These are phyloP conservation scores for Dryobates pubescens DNA, from an alignment of 2,797 vertebrate species.

Conservation along the genomic window DNA sequence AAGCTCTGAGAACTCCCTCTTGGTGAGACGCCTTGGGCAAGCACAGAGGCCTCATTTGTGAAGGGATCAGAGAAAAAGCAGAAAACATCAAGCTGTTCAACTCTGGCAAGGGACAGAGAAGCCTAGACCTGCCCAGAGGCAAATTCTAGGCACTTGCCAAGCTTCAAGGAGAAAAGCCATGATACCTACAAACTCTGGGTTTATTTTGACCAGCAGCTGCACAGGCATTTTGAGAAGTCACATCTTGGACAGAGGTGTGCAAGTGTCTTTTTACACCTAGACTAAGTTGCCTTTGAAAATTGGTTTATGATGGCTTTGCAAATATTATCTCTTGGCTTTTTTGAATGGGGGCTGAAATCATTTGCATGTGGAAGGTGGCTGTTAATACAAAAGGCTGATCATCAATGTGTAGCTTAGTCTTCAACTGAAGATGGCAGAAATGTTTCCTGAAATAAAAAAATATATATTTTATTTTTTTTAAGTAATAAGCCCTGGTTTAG, in stretches of 20 bases:
- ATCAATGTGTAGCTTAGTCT: constrained; percentile 10
- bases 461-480: background rate
- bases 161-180: background rate
- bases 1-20: background rate
- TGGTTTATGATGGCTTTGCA: background rate
- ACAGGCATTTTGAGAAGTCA: background rate
- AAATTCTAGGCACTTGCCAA: background rate
- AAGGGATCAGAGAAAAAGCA: background rate
- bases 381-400: background rate
- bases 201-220: background rate
- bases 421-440: constrained; percentile 39
- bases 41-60: background rate
- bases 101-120: background rate
- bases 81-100: background rate
- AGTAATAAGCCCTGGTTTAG: background rate
- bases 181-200: background rate
- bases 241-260: background rate
- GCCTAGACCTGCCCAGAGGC: constrained; percentile 1
- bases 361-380: constrained; percentile 1
- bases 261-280: background rate
- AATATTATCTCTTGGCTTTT: background rate
- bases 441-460: background rate
- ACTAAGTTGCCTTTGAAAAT: background rate
- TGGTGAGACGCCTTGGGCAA: background rate
- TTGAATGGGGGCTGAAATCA: background rate